A percentile compares a stretch with the other conserved stretches of the same genome.
These are phyloP conservation scores for Chymomyza procnemis DNA, from an alignment of 2,888 invertebrate species.

Conservation along the genomic window DNA sequence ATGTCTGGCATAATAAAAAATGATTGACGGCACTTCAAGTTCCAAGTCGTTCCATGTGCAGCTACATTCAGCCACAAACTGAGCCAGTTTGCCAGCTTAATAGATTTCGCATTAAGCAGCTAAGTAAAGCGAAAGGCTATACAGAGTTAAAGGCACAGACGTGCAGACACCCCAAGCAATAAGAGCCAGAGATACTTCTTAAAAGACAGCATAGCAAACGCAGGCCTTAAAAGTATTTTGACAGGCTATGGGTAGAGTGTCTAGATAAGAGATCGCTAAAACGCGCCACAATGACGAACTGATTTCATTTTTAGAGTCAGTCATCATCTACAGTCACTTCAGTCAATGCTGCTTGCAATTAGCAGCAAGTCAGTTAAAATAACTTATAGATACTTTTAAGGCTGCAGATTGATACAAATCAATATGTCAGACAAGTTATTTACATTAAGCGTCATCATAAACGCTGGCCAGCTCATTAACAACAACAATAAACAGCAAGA, in stretches of 20 bases:
- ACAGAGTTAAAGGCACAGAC: neutral
- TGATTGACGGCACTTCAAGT: constrained; percentile 69
- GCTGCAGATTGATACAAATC: constrained; percentile 64
- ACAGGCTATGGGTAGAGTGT: constrained; percentile 42
- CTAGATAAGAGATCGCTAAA: constrained; percentile 60
- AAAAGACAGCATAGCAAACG: constrained; percentile 12
- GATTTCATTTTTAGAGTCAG: constrained; percentile 50
- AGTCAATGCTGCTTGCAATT: constrained; percentile 50
- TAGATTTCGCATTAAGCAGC: constrained; percentile 70
- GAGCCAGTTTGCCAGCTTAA: constrained; percentile 32
- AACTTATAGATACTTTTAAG: constrained; percentile 36
- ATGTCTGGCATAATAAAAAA: constrained; percentile 70
- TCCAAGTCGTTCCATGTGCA: constrained; percentile 1
- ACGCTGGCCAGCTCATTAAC: neutral
- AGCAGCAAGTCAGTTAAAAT: constrained; percentile 70
- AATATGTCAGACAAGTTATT: constrained; percentile 44
- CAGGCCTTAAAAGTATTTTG: constrained; percentile 68
- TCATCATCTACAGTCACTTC: constrained; percentile 3
- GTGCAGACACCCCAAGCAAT: constrained; percentile 27
- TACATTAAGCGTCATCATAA: constrained; percentile 5
- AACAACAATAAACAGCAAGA: constrained; percentile 2
- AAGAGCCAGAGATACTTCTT: neutral
- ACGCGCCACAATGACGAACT: constrained; percentile 57
- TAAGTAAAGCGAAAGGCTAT: constrained; percentile 13
- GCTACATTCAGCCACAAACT: neutral